A percentile compares a stretch with the other conserved stretches of the same genome.
Conservation (phyloP, 2,113 vertebrate genomes). For the Syrrhaptes paradoxus region DNA sequence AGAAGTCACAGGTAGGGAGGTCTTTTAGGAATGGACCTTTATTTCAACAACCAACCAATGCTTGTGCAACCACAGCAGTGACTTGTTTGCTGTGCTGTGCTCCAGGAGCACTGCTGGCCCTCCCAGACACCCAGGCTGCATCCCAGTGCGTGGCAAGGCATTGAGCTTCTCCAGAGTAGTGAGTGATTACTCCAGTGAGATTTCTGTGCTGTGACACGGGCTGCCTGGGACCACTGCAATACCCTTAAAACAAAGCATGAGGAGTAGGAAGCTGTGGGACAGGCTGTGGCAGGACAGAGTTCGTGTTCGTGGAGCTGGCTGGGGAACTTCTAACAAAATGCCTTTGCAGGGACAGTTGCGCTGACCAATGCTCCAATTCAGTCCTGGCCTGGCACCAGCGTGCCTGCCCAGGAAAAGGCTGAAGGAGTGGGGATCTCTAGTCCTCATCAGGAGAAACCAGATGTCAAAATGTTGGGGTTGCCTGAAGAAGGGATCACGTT, state of each 20-base stretch:
- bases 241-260: neutral
- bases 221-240: neutral
- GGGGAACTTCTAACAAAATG: neutral
- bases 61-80: neutral
- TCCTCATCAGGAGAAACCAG: neutral
- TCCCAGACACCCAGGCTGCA: neutral
- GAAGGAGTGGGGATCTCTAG: neutral
- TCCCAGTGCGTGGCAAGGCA: neutral
- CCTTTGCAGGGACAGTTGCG: neutral
- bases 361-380: rapidly evolving
- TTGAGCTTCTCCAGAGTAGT: neutral
- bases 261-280: neutral
- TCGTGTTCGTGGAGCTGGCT: neutral
- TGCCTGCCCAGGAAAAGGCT: too few species aligned
- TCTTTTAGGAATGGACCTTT: neutral
- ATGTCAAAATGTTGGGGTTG: neutral
- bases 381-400: neutral
- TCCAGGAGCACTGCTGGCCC: neutral
- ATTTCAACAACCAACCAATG: neutral
- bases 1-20: neutral
- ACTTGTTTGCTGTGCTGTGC: neutral
- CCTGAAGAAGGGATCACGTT: neutral
- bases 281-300: neutral
- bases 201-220: rapidly evolving
- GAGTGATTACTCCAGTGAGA: neutral